These are phyloP conservation scores for Dasypus novemcinctus DNA, from an alignment of 2,113 vertebrate species.

Conservation along the genomic window DNA sequence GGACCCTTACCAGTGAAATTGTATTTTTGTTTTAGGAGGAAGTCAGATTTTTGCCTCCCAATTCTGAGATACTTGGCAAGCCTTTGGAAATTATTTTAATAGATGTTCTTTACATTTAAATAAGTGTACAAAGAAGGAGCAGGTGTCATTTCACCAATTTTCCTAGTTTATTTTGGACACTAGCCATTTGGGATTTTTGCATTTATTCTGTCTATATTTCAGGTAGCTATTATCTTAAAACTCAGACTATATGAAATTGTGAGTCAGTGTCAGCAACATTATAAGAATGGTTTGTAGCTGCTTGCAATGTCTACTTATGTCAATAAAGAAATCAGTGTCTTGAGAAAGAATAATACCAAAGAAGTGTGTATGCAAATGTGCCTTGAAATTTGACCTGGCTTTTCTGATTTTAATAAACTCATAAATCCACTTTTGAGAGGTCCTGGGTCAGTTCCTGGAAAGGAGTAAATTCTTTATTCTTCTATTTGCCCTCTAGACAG, in stretches of 20 bases:
- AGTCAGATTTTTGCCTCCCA: background rate
- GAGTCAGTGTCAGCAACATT: background rate
- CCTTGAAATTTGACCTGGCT: constrained; percentile 8
- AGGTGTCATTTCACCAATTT: background rate
- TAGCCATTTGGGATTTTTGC: background rate
- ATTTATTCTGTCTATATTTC: background rate
- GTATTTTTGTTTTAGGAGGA: background rate
- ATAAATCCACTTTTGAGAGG: background rate
- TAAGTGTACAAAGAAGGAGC: background rate
- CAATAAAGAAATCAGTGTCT: background rate
- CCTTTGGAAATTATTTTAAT: background rate
- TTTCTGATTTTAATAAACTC: background rate
- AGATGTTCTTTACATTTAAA: constrained; percentile 15
- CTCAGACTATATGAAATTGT: background rate
- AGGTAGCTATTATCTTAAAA: background rate
- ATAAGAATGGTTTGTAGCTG: background rate
- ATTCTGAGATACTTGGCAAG: background rate
- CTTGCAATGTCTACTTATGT: background rate
- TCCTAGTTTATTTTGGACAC: background rate
- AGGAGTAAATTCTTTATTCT: background rate
- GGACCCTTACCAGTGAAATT: background rate
- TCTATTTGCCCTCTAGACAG: background rate
- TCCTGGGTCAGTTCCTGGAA: background rate
- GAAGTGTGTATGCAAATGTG: background rate
- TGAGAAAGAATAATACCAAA: constrained; percentile 30